These are phyloP conservation scores for Caretta caretta DNA, from an alignment of 2,113 vertebrate genomes.

Conservation along the genomic window DNA sequence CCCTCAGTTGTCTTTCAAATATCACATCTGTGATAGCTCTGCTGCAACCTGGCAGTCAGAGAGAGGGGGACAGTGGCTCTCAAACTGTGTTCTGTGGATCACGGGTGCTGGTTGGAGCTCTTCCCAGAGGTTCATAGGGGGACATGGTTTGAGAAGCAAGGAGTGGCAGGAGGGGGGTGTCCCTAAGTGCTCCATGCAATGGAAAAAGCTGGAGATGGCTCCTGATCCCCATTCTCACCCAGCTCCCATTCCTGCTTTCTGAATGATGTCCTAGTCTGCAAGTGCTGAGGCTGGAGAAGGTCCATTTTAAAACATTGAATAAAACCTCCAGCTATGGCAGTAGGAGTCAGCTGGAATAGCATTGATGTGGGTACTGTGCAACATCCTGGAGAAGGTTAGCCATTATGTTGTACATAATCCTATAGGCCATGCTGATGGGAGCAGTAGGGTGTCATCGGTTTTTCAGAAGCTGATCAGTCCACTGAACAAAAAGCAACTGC, in stretches of 20 bases:
- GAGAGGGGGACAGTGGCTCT: background rate
- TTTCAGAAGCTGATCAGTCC: background rate
- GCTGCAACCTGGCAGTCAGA: background rate
- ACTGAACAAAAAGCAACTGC: background rate
- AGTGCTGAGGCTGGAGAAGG: background rate
- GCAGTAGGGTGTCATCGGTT: background rate
- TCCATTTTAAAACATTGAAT: background rate
- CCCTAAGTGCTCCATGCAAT: background rate
- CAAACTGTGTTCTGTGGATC: background rate
- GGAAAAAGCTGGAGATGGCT: background rate
- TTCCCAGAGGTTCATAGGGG: background rate
- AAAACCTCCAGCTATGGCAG: background rate
- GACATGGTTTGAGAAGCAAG: background rate
- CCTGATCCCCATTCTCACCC: background rate
- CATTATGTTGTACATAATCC: background rate
- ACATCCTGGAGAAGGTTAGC: background rate
- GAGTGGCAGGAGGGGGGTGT: background rate
- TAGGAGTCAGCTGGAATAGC: background rate
- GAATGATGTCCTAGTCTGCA: background rate
- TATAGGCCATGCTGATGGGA: background rate
- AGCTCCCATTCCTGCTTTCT: background rate
- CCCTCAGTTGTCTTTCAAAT: background rate
- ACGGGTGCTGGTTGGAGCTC: background rate
- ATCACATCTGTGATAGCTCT: background rate
- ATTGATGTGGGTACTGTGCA: background rate